These are phyloP conservation scores for Paedocypris sp. DNA, from an alignment of 2,113 vertebrate species.

Conservation along the genomic window DNA sequence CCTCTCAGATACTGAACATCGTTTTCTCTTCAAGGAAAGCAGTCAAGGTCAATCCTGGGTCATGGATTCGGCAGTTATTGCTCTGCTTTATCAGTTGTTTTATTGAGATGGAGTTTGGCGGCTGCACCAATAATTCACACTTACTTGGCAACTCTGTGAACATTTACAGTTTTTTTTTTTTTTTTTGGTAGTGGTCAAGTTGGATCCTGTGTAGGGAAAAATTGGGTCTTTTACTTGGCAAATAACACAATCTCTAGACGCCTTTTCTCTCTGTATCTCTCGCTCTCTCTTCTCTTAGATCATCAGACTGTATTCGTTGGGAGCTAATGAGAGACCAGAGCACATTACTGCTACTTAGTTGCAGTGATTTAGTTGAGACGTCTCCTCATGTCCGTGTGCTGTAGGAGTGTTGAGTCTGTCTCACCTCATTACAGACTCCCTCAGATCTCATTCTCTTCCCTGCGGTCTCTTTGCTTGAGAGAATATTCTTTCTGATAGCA, in stretches of 20 bases:
- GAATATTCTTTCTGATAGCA: background rate
- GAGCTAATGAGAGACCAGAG: constrained; percentile 6
- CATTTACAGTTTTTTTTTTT: background rate
- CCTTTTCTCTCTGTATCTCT: background rate
- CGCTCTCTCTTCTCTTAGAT: background rate
- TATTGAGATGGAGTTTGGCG: background rate
- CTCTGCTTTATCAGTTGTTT: background rate
- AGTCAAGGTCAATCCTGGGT: no score
- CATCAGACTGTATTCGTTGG: background rate
- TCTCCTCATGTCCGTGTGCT: background rate
- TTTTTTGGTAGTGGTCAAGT: background rate
- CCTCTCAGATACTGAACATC: no score
- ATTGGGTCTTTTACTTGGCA: no score
- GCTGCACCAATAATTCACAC: background rate
- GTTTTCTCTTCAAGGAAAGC: no score
- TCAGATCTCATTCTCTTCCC: constrained; percentile 5
- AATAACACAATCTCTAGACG: no score
- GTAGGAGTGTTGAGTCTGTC: background rate
- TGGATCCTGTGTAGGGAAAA: no score
- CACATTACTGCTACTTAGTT: background rate
- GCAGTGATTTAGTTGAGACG: background rate
- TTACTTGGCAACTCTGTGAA: no score
- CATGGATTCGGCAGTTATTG: background rate
- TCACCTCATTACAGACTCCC: constrained; percentile 8
- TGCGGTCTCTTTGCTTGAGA: constrained; percentile 2